Conservation (phyloP, 1,140 invertebrate genomes). For the Zaprionus kolodkinae region DNA sequence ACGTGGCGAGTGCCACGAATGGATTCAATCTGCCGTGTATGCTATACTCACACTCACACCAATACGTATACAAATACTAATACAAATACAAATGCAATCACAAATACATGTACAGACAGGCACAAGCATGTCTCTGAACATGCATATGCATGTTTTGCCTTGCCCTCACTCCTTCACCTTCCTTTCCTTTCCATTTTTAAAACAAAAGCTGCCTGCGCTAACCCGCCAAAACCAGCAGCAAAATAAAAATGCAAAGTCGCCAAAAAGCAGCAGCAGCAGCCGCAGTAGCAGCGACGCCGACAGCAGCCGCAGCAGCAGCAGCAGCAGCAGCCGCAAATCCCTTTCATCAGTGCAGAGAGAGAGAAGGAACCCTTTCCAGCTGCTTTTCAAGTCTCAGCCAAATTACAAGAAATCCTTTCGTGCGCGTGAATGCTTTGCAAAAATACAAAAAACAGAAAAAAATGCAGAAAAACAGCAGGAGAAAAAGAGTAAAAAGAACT, state of each 20-base stretch:
- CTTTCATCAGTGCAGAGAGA: conserved; percentile 65
- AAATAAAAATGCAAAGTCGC: conserved; percentile 81
- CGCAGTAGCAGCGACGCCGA: neutral
- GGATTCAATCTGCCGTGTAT: conserved; percentile 71
- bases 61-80: conserved; percentile 15
- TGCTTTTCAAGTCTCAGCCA: conserved; percentile 75
- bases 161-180: conserved; percentile 40
- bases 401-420: conserved; percentile 83
- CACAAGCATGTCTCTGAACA: conserved; percentile 9
- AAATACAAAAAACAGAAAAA: conserved; percentile 32
- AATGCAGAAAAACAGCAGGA: neutral
- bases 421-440: conserved; percentile 78
- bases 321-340: conserved; percentile 66
- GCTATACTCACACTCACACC: conserved; percentile 29
- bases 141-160: conserved; percentile 41
- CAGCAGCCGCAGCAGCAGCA: conserved; percentile 76
- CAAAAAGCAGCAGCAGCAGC: conserved; percentile 59
- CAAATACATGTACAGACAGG: conserved; percentile 17
- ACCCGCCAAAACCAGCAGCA: conserved; percentile 65
- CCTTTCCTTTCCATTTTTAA: conserved; percentile 64
- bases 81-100: conserved; percentile 30
- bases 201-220: conserved; percentile 70
- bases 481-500: conserved; percentile 3
- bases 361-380: conserved; percentile 51
- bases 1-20: conserved; percentile 52